These are phyloP conservation scores for Machimus rusticus DNA, from an alignment of 2,888 invertebrate species.

Conservation along the genomic window DNA sequence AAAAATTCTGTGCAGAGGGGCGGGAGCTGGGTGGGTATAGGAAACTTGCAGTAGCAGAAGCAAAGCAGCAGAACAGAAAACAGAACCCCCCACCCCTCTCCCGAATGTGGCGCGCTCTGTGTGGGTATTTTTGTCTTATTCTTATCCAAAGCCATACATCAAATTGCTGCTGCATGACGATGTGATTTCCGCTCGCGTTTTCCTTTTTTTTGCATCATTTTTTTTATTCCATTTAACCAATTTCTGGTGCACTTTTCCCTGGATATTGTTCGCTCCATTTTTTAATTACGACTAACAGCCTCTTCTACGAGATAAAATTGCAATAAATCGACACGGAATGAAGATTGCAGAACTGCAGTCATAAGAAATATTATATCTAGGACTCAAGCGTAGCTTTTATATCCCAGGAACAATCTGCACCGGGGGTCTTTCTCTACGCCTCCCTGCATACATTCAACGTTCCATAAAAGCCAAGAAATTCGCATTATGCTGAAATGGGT, in stretches of 20 bases:
- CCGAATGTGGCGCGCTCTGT: background rate
- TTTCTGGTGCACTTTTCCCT: background rate
- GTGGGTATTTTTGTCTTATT: background rate
- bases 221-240: background rate
- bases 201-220: background rate
- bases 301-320: background rate
- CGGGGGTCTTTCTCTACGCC: background rate
- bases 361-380: background rate
- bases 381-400: background rate
- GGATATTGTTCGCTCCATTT: background rate
- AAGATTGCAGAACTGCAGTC: background rate
- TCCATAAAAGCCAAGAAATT: background rate
- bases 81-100: background rate
- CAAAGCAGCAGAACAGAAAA: background rate
- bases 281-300: background rate
- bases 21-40: background rate
- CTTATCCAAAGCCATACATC: constrained; percentile 4
- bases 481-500: background rate
- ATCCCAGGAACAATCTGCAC: background rate
- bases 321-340: background rate
- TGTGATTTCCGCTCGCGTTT: background rate
- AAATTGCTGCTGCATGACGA: background rate
- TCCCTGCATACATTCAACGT: background rate
- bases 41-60: background rate
- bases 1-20: background rate